Conservation (phyloP, 2,888 invertebrate species). For the Homarus gammarus region DNA sequence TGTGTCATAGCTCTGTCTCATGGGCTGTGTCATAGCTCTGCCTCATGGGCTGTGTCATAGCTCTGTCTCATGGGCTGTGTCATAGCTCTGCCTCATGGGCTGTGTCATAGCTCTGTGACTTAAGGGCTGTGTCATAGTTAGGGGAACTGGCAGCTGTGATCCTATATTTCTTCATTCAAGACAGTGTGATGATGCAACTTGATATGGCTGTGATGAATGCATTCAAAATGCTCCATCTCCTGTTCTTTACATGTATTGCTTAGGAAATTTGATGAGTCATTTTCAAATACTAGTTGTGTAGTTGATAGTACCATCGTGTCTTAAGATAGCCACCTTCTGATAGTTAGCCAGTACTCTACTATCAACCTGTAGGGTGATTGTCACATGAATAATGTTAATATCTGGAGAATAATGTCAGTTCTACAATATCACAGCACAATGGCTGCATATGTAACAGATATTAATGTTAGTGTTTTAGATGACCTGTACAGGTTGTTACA, state of each 20-base stretch:
- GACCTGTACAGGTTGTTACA: not conserved
- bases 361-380: not conserved
- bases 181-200: conserved; percentile 59
- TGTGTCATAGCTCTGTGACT: not conserved
- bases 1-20: too few relatives aligned
- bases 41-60: too few relatives aligned
- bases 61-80: too few relatives aligned
- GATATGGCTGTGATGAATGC: conserved; percentile 60
- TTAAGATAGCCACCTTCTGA: not conserved
- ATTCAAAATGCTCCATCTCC: conserved; percentile 54
- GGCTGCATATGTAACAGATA: not conserved
- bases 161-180: conserved; percentile 10
- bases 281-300: conserved; percentile 18
- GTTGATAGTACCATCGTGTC: conserved; percentile 14
- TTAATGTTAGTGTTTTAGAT: not conserved
- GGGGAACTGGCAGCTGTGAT: conserved; percentile 29
- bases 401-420: not conserved
- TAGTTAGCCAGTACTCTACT: not conserved
- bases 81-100: too few relatives aligned
- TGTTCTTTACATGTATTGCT: conserved; percentile 15
- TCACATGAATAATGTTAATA: not conserved
- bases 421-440: not conserved
- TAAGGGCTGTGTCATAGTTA: not conserved
- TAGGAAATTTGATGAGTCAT: conserved; percentile 29
- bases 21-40: too few relatives aligned